Percentiles rank a stretch among this genome's conserved stretches.
phyloP scores from a whole-genome alignment of 2,888 invertebrate species.

The Heteromyza rotundicornis region DNA sequence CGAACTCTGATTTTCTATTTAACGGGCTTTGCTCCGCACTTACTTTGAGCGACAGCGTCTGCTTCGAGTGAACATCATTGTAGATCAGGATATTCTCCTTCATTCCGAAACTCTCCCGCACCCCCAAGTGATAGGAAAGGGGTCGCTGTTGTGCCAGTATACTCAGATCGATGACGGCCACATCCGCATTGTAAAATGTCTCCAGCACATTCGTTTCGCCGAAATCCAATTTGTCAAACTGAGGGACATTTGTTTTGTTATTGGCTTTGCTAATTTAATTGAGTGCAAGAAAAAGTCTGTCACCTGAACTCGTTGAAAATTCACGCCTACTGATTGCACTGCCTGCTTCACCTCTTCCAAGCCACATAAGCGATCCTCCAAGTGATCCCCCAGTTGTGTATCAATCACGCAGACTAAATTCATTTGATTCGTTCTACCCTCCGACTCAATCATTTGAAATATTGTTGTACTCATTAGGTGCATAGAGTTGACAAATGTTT shows the following conservation, averaged over 20 bases:
- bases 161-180: constrained; percentile 93
- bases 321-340: constrained; percentile 79
- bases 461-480: no score
- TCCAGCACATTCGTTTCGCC: constrained; percentile 95
- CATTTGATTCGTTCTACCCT: no score
- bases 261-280: not conserved
- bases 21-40: constrained; percentile 24
- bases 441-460: no score
- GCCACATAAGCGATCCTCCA: constrained; percentile 79
- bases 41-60: constrained; percentile 88
- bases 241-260: constrained; percentile 33
- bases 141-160: constrained; percentile 91
- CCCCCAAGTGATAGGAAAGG: constrained; percentile 94
- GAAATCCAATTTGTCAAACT: constrained; percentile 97
- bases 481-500: no score
- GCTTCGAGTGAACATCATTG: constrained; percentile 88
- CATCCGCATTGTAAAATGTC: constrained; percentile 97
- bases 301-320: constrained; percentile 84
- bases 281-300: not conserved
- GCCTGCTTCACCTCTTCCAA: constrained; percentile 85
- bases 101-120: constrained; percentile 97
- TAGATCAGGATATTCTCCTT: constrained; percentile 89
- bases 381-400: constrained; percentile 71
- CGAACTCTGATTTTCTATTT: constrained; percentile 5
- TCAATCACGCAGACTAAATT: constrained; percentile 90